phyloP scores from a whole-genome alignment of 2,888 invertebrate genomes.

The Tetranychus piercei region DNA sequence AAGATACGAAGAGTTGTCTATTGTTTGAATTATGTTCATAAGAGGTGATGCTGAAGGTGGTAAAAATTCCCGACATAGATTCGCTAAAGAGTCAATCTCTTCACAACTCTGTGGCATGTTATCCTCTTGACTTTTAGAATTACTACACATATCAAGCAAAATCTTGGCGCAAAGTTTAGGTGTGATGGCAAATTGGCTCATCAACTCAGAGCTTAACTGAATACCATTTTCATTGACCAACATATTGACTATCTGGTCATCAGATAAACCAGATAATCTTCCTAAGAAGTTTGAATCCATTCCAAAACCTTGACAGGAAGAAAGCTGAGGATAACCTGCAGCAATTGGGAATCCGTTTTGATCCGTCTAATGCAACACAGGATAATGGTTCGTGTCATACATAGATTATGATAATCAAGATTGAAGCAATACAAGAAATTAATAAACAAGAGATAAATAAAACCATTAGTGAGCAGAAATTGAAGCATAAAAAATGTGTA shows the following conservation, averaged over 20 bases:
- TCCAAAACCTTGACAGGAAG: neutral
- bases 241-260: constrained; percentile 20
- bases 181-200: constrained; percentile 20
- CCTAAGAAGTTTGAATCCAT: neutral
- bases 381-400: too few species aligned
- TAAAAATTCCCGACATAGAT: constrained; percentile 20
- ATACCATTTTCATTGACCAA: constrained; percentile 20
- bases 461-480: too few species aligned
- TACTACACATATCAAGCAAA: constrained; percentile 17
- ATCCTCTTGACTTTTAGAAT: neutral
- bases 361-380: too few species aligned
- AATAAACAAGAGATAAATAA: too few species aligned
- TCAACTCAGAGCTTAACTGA: constrained; percentile 16
- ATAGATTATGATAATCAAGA: too few species aligned
- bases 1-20: constrained; percentile 18
- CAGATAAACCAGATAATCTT: neutral
- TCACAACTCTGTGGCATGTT: constrained; percentile 10
- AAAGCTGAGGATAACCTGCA: too few species aligned
- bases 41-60: constrained; percentile 17
- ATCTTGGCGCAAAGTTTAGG: constrained; percentile 18
- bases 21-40: constrained; percentile 20
- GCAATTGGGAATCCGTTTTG: too few species aligned
- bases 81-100: constrained; percentile 21
- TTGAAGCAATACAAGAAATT: too few species aligned
- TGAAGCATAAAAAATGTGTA: too few species aligned